These are phyloP conservation scores for Pseudomyrmex flavicornis DNA, from an alignment of 1,140 invertebrate genomes.

Conservation along the genomic window DNA sequence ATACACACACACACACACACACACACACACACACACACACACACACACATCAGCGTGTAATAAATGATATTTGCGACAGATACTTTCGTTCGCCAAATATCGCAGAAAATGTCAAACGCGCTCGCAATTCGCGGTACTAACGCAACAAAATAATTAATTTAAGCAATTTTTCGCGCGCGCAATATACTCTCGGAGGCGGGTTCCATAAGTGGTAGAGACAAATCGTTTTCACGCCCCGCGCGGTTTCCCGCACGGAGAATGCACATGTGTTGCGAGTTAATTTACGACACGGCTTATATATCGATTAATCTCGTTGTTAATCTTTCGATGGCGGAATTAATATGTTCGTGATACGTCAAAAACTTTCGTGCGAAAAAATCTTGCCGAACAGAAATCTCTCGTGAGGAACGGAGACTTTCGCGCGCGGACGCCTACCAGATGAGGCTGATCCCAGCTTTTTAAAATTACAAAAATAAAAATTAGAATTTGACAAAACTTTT, in stretches of 20 bases:
- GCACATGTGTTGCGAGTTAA: constrained; percentile 6
- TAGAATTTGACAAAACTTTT: too few relatives aligned
- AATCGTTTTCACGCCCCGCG: constrained; percentile 27
- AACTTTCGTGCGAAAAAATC: too few relatives aligned
- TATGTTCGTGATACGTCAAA: not conserved
- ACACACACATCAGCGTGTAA: not conserved
- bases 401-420: too few relatives aligned
- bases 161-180: constrained; percentile 14
- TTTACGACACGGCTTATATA: constrained; percentile 4
- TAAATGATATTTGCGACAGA: not conserved
- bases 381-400: too few relatives aligned
- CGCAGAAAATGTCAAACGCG: constrained; percentile 32
- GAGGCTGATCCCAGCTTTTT: too few relatives aligned
- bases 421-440: not conserved
- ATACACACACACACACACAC: too few relatives aligned
- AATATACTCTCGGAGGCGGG: not conserved
- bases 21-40: not conserved
- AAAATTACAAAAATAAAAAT: too few relatives aligned
- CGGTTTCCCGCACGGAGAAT: not conserved
- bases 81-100: not conserved
- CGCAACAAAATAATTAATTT: constrained; percentile 44
- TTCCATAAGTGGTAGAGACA: not conserved
- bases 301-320: constrained; percentile 12
- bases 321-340: not conserved
- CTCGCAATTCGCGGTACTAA: constrained; percentile 16